Base-by-base conservation (phyloP, 2,888 invertebrate genomes). In the Cheilosia scutellata region DNA sequence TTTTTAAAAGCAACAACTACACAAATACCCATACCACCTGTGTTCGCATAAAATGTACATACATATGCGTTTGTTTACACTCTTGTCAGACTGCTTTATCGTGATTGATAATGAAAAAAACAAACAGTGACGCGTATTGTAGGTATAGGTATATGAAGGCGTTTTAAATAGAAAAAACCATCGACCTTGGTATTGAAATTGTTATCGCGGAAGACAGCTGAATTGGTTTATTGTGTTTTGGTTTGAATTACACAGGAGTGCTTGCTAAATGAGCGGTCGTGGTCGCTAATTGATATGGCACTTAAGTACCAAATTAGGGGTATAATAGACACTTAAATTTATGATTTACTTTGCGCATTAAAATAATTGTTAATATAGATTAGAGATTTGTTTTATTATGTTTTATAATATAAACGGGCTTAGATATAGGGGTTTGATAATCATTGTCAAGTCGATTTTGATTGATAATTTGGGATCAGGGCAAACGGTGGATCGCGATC, bases 141-240 rank as follows among this genome's bases (percentile, higher is more conserved):
- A 20, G 4, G 4, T 20, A n/a, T 47, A 2, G n/a, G 44, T 47
- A 6, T 29, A 5, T 27, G 16, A 55, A 55, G 25, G 25, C 5
- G 25, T 2, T 16, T 20, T 57, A 33, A 29, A 37, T 9, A 49
- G 13, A 25, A 13, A 7, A 7, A 27, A 20, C 6, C n/a, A 44
- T 44, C 57, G 60, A 37, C 76, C 60, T 76, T 76, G 76, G n/a
- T 53, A 68, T 11, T 76, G 68, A 76, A 76, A 68, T 66, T 2
- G 20, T 66, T 66, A 62, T 70, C 40, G 40, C 5, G 7, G 7
- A 62, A 33, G 62, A 53, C 77, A 62, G 77, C 77, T 77, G 68
- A 68, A 77, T 77, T 37, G 53, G 5, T 42, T 42, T 31, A 42
- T 62, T 44, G 60, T 29, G 49, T 33, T 25, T 33, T 9, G 51